Percentiles rank a stretch among this genome's conserved stretches.
These are phyloP conservation scores for Criorhina ranunculi DNA, from an alignment of 2,888 invertebrate genomes.

Conservation along the genomic window DNA sequence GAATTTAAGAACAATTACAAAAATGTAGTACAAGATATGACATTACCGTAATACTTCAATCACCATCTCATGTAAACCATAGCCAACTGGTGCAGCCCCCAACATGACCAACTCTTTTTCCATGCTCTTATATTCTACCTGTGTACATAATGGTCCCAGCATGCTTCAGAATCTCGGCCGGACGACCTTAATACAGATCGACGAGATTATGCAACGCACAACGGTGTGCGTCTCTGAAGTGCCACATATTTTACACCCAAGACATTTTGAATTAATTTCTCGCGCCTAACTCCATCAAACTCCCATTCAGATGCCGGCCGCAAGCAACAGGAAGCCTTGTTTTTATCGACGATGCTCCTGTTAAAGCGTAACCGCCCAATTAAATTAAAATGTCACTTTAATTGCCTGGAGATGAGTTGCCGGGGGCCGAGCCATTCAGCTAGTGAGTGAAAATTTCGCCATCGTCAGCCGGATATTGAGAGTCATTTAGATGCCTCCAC, in stretches of 20 bases:
- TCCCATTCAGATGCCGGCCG: constrained; percentile 20
- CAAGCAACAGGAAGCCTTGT: constrained; percentile 44
- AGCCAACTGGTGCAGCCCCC: neutral
- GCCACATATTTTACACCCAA: constrained; percentile 60
- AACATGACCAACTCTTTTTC: neutral
- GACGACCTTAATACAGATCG: constrained; percentile 54
- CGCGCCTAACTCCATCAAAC: constrained; percentile 50
- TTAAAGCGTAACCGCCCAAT: constrained; percentile 65
- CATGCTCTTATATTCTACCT: neutral
- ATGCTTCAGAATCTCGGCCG: constrained; percentile 20
- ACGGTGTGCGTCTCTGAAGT: constrained; percentile 38
- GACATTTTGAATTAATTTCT: constrained; percentile 71
- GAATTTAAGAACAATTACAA: too few species aligned
- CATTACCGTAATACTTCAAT: too few species aligned
- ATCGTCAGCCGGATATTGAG: constrained; percentile 70
- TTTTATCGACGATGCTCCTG: constrained; percentile 65
- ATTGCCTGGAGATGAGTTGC: constrained; percentile 63
- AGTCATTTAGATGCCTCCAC: constrained; percentile 64
- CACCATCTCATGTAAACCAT: neutral
- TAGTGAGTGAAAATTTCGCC: constrained; percentile 54
- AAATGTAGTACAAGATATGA: too few species aligned
- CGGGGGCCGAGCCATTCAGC: constrained; percentile 10
- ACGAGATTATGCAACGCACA: constrained; percentile 64
- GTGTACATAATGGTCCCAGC: neutral
- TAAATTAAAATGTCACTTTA: constrained; percentile 76